Evolutionary conservation across 2,113 vertebrate species (phyloP).

Genomic region (Crotalus tigris): DNA sequence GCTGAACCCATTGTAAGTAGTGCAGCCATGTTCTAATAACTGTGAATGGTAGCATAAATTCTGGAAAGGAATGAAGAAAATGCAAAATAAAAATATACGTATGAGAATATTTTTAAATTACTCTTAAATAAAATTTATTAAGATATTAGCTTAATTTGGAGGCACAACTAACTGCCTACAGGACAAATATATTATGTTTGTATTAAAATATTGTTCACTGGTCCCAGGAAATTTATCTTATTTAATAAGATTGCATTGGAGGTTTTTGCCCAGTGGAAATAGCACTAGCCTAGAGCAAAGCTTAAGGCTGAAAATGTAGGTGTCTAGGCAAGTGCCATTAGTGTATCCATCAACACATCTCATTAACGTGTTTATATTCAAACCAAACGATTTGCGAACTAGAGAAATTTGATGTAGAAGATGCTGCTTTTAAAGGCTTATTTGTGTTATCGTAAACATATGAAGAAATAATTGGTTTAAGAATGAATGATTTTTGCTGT

Average conservation of each 20-base stretch:
- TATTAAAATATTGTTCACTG: slow-evolving; percentile 51
- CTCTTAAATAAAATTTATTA: slow-evolving; percentile 47
- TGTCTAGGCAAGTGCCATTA: slow-evolving; percentile 60
- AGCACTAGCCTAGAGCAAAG: slow-evolving; percentile 68
- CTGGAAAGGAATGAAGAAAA: not conserved
- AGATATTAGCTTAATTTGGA: slow-evolving; percentile 13
- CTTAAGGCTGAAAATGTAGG: slow-evolving; percentile 68
- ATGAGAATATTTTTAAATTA: slow-evolving; percentile 22
- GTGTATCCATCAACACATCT: slow-evolving; percentile 58
- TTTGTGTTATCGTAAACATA: slow-evolving; percentile 18
- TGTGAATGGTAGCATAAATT: not conserved
- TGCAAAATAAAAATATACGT: slow-evolving; percentile 3
- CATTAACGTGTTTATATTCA: slow-evolving; percentile 68
- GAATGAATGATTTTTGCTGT: slow-evolving; percentile 34
- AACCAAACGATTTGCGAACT: slow-evolving; percentile 54
- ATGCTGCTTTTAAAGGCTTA: slow-evolving; percentile 50
- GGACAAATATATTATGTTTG: slow-evolving; percentile 37
- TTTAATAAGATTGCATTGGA: slow-evolving; percentile 61
- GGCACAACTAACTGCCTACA: not conserved
- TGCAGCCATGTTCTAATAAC: not conserved
- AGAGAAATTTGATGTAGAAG: slow-evolving; percentile 40
- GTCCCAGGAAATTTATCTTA: slow-evolving; percentile 59
- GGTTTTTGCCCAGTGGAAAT: slow-evolving; percentile 59
- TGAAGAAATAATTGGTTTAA: not conserved
- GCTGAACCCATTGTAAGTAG: not conserved